Conservation (phyloP, 2,888 invertebrate genomes). For the Tolmerus cingulatus region DNA sequence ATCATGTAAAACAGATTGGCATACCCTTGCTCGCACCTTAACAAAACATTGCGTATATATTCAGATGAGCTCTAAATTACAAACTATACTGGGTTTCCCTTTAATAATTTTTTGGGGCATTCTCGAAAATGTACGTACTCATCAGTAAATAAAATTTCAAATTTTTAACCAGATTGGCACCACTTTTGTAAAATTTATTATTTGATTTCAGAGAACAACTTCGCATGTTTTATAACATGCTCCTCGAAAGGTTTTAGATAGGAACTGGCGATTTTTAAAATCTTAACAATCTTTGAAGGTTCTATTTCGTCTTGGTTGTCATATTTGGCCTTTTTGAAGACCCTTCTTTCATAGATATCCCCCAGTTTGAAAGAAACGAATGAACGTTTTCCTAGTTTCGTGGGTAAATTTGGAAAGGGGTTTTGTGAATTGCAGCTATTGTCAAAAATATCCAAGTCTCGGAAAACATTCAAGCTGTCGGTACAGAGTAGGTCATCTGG, state of each 20-base stretch:
- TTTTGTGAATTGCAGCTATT: no score
- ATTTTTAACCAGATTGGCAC: no score
- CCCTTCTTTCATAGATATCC: constrained; percentile 67
- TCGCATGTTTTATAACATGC: constrained; percentile 62
- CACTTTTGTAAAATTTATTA: no score
- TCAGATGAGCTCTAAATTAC: no score
- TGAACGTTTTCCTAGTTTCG: background rate
- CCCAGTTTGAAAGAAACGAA: constrained; percentile 65
- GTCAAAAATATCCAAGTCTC: constrained; percentile 62
- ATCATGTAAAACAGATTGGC: no score
- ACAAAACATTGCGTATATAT: no score
- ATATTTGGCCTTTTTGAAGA: constrained; percentile 63
- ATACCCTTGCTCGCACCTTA: no score
- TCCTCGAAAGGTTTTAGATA: constrained; percentile 68
- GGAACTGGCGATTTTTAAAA: constrained; percentile 70
- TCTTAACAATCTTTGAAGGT: constrained; percentile 64
- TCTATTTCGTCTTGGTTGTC: constrained; percentile 76
- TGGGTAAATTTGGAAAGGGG: no score
- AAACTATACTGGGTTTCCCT: no score
- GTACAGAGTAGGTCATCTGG: constrained; percentile 69
- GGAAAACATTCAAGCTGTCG: constrained; percentile 73
- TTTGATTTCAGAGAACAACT: constrained; percentile 51
- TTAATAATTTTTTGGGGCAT: no score
- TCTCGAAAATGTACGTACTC: no score
- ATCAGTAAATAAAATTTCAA: no score